A percentile compares a stretch with the other conserved stretches of the same genome.
phyloP scores from a whole-genome alignment of 2,797 vertebrate species.

The Enteromius thamalakanensis region DNA sequence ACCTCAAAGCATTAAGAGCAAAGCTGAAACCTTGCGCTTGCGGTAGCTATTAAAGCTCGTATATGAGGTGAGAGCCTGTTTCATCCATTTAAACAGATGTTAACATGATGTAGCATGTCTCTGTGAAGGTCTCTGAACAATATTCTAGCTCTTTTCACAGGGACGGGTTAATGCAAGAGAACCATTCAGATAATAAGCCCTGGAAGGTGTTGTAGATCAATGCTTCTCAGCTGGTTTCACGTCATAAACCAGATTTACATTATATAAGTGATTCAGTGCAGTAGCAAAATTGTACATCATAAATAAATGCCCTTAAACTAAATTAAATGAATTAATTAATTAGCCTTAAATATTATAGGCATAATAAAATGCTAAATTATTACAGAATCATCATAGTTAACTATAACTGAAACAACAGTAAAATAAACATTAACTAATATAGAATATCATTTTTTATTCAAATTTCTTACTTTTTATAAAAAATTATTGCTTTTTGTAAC shows the following conservation, averaged over 20 bases:
- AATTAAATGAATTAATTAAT: neutral
- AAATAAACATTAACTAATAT: neutral
- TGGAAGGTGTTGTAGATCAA: conserved; percentile 16
- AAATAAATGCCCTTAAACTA: neutral
- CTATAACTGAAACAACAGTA: neutral
- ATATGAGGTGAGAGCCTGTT: conserved; percentile 20
- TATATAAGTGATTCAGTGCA: neutral
- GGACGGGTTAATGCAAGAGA: conserved; percentile 14
- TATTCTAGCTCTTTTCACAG: conserved; percentile 26
- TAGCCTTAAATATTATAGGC: neutral
- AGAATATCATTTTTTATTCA: neutral
- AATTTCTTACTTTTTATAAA: neutral
- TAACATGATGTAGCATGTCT: conserved; percentile 31
- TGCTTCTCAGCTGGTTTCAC: neutral
- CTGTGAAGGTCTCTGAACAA: conserved; percentile 29
- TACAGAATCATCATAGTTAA: neutral
- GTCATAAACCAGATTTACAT: neutral
- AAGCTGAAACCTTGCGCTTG: conserved; percentile 20
- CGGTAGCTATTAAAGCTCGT: neutral
- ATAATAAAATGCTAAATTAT: neutral
- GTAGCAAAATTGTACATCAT: neutral
- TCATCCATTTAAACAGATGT: conserved; percentile 40
- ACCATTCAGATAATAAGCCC: conserved; percentile 4
- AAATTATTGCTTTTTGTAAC: neutral
- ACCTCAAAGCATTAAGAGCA: conserved; percentile 40